These are phyloP conservation scores for Oreotragus oreotragus DNA, from an alignment of 2,113 vertebrate species.

Conservation along the genomic window DNA sequence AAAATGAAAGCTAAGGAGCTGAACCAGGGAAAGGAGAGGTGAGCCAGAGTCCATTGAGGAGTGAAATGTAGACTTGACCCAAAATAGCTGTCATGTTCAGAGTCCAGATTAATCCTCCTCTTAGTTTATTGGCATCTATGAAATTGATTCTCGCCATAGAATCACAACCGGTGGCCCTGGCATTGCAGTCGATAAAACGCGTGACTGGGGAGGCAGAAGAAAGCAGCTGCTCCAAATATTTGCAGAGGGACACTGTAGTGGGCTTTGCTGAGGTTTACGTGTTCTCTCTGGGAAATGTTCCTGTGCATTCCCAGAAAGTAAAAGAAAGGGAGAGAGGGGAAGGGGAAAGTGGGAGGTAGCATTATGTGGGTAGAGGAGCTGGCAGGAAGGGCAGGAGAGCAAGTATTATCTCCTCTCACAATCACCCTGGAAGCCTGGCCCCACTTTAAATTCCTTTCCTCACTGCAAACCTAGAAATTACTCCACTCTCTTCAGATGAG, in stretches of 20 bases:
- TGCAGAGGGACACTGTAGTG: not conserved
- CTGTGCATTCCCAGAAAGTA: not conserved
- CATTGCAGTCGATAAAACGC: conserved; percentile 10
- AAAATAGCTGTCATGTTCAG: conserved; percentile 46
- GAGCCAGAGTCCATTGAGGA: conserved; percentile 53
- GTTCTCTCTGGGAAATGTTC: not conserved
- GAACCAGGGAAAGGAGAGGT: not conserved
- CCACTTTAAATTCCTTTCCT: not conserved
- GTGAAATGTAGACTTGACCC: conserved; percentile 51
- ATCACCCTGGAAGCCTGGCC: not conserved
- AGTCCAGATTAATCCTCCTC: conserved; percentile 52
- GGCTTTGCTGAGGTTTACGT: not conserved
- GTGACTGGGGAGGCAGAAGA: conserved; percentile 4
- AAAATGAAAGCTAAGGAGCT: conserved; percentile 15
- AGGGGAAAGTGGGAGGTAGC: too few species aligned
- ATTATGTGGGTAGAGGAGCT: not conserved
- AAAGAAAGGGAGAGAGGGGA: too few species aligned
- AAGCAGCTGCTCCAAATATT: conserved; percentile 7
- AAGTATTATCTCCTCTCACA: not conserved
- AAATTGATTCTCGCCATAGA: conserved; percentile 66
- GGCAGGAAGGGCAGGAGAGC: not conserved
- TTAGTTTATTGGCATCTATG: conserved; percentile 64
- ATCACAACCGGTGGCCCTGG: conserved; percentile 1
- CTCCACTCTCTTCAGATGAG: not conserved
- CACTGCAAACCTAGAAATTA: not conserved